A percentile compares a stretch with the other conserved stretches of the same genome.
Conservation (phyloP, 1,140 invertebrate genomes). For the Hyles vespertilio region DNA sequence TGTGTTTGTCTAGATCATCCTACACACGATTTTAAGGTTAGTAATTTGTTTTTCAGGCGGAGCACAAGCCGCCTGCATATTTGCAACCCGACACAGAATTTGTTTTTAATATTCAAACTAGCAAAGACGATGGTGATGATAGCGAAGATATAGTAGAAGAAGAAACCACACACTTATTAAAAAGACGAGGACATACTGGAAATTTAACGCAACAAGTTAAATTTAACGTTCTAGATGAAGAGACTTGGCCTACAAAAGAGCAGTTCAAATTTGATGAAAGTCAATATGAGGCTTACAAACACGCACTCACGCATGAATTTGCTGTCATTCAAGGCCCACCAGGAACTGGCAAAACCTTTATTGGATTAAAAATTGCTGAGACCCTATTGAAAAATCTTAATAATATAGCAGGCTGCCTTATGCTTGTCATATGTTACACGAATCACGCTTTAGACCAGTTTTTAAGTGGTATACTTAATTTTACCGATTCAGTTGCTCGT, state of each 20-base stretch:
- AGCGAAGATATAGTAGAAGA: too few relatives aligned
- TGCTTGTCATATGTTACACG: slow-evolving; percentile 89
- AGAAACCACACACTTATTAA: too few relatives aligned
- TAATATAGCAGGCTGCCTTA: slow-evolving; percentile 61
- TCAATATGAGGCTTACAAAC: slow-evolving; percentile 62
- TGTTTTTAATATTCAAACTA: neutral
- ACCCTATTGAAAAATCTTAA: slow-evolving; percentile 76
- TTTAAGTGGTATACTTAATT: slow-evolving; percentile 81
- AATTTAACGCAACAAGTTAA: neutral
- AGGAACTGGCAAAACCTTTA: slow-evolving; percentile 87
- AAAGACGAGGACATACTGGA: too few relatives aligned
- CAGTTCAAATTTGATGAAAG: slow-evolving; percentile 75
- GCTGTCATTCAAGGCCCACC: slow-evolving; percentile 88
- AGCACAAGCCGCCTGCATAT: slow-evolving; percentile 16
- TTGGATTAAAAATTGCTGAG: slow-evolving; percentile 81
- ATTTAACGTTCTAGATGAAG: neutral
- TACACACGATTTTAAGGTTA: neutral
- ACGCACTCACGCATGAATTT: slow-evolving; percentile 80
- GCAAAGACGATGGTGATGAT: too few relatives aligned
- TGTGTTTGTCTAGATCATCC: too few relatives aligned
- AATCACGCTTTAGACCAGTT: slow-evolving; percentile 95
- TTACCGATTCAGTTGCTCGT: slow-evolving; percentile 79
- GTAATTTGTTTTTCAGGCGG: slow-evolving; percentile 4
- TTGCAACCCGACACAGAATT: slow-evolving; percentile 14
- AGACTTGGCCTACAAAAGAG: slow-evolving; percentile 76